Conservation (phyloP, 2,797 vertebrate genomes). For the Balearica regulorum region DNA sequence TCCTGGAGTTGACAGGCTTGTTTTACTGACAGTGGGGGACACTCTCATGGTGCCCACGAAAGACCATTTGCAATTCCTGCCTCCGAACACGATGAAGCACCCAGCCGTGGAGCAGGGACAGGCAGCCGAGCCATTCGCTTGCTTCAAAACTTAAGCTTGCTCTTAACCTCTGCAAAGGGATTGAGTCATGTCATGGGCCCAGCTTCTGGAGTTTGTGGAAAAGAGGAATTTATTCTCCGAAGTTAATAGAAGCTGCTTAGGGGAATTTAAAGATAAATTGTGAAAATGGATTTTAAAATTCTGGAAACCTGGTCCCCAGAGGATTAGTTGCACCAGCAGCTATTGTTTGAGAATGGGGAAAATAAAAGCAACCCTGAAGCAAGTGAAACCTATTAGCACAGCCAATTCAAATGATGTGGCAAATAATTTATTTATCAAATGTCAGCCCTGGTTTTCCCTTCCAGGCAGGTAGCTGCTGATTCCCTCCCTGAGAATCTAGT, state of each 20-base stretch:
- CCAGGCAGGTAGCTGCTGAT: not conserved
- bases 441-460: not conserved
- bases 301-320: not conserved
- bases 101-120: not conserved
- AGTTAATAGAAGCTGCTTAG: not conserved
- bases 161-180: not conserved
- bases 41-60: not conserved
- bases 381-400: slow-evolving; percentile 14
- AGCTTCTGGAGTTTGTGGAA: not conserved
- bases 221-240: not conserved
- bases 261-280: not conserved
- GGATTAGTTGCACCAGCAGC: not conserved
- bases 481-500: not conserved
- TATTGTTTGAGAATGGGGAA: not conserved
- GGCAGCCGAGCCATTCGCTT: not conserved
- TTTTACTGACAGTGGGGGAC: not conserved
- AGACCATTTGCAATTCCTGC: not conserved
- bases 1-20: not conserved
- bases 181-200: accelerated
- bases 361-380: slow-evolving; percentile 6
- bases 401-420: not conserved
- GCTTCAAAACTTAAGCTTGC: not conserved
- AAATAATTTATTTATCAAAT: slow-evolving; percentile 21
- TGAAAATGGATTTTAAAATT: not conserved
- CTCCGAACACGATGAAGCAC: not conserved